These are phyloP conservation scores for Copsychus sechellarum DNA, from an alignment of 2,113 vertebrate species.

Conservation along the genomic window DNA sequence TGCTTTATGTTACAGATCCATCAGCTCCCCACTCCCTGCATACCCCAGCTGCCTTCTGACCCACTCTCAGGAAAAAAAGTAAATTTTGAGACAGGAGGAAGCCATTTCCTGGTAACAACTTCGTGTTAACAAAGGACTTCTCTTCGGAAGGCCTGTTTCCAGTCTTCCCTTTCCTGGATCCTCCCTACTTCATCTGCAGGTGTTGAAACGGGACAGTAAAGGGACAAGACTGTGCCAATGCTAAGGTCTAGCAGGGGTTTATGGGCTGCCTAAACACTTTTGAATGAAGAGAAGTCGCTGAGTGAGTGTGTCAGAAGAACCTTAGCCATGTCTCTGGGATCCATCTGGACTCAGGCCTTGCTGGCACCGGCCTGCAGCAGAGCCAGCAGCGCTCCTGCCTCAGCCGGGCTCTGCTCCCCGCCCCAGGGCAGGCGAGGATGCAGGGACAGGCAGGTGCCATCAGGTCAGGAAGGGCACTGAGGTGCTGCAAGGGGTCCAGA, in stretches of 20 bases:
- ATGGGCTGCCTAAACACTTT: not conserved
- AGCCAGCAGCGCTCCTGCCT: accelerated
- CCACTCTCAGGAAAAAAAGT: not conserved
- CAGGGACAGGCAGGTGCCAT: accelerated
- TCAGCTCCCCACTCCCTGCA: not conserved
- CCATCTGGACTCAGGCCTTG: accelerated
- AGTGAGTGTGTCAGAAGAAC: not conserved
- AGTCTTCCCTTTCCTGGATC: not conserved
- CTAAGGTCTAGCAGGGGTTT: not conserved
- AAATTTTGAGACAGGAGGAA: not conserved
- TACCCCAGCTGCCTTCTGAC: not conserved
- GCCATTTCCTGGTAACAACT: not conserved
- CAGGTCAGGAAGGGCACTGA: not conserved
- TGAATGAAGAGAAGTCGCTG: not conserved
- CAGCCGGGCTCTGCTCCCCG: accelerated
- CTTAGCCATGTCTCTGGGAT: accelerated
- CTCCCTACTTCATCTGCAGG: not conserved
- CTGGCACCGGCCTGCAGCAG: accelerated
- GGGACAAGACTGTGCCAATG: no score
- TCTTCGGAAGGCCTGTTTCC: not conserved
- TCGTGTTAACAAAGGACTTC: not conserved
- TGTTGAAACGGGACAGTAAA: not conserved
- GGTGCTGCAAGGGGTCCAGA: not conserved
- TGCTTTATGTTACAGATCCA: not conserved
- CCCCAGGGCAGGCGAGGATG: accelerated